Conservation (phyloP, 2,113 vertebrate genomes). For the Rhea americana region DNA sequence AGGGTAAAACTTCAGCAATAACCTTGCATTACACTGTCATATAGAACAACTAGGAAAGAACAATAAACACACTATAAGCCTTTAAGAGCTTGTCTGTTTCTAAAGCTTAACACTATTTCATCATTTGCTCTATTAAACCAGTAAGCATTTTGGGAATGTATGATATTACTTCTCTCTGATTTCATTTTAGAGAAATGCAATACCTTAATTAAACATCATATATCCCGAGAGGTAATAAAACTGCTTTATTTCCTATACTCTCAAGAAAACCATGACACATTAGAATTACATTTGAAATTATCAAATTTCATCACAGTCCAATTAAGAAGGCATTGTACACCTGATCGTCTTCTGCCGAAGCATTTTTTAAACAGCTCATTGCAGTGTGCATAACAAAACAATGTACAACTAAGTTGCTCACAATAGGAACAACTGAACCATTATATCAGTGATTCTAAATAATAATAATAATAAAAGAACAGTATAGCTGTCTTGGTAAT, state of each 20-base stretch:
- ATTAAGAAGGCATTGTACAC: not conserved
- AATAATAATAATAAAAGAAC: not conserved
- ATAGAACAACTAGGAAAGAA: not conserved
- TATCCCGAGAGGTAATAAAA: not conserved
- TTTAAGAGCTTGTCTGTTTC: not conserved
- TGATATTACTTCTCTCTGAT: not conserved
- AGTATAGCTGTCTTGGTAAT: not conserved
- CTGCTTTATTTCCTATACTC: conserved; percentile 25
- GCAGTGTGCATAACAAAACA: not conserved
- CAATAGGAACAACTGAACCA: not conserved
- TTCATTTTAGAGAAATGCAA: conserved; percentile 51
- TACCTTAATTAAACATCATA: conserved; percentile 34
- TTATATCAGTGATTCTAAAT: not conserved
- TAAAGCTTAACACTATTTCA: not conserved
- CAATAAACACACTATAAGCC: not conserved
- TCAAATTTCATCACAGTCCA: not conserved
- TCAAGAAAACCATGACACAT: not conserved
- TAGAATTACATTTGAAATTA: conserved; percentile 13
- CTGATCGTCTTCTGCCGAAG: not conserved
- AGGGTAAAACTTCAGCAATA: not conserved
- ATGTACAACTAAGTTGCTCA: not conserved
- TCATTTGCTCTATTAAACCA: conserved; percentile 7
- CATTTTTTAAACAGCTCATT: not conserved
- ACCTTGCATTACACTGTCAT: not conserved
- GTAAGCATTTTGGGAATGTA: not conserved